Base-by-base conservation (phyloP, 2,888 invertebrate genomes). In the Synanthedon tipuliformis region DNA sequence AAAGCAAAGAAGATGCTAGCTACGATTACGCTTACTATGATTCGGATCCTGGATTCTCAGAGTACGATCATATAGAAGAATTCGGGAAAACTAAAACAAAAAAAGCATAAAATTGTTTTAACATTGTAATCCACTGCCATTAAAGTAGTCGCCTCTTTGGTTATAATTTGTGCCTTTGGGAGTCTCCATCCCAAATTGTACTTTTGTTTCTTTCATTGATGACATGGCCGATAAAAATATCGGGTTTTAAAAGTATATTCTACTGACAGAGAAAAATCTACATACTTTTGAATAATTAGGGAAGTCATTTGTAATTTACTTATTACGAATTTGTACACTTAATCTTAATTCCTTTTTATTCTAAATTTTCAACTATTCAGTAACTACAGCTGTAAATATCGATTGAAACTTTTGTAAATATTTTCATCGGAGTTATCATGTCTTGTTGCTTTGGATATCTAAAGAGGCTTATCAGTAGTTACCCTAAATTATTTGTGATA, bases 21-120 rank as follows among this genome's bases (percentile, higher is more conserved):
- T 95, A 95, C 68, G 95, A 95, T 72, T 95, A 95, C 67, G 95
- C 95, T 4, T 95, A 95, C 69, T 95, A 95, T 67, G 95, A 95
- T 71, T 90, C 91, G 54, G 90, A 90, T 51, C 82, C 84, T 12
- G 89, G 89, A 48, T 89, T 90, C 63, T 73, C 88, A 45, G 89
- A 89, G 69, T 89, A 89, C 61, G 89, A 89, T 55, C 81, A 88
- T 61, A 88, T 90, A 78, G 88, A 88, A 68, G 92, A 92, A 71
- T 90, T 92, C 61, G 89, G 90, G 63, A 91, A 89, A 83, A 90
- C 90, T 64, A 82, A 84, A 66, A 72, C 74, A 68, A 77, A 78
- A 73, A 77, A 79, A 73, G 76, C 71, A 61, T 85, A 78, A 78
- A 59, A 57, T 57, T 59, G 52, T 54, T 63, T 61, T 50, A 50